Percentiles rank a stretch among this genome's conserved stretches.
Conservation (phyloP, 2,888 invertebrate species). For the Caenorhabditis auriculariae region DNA sequence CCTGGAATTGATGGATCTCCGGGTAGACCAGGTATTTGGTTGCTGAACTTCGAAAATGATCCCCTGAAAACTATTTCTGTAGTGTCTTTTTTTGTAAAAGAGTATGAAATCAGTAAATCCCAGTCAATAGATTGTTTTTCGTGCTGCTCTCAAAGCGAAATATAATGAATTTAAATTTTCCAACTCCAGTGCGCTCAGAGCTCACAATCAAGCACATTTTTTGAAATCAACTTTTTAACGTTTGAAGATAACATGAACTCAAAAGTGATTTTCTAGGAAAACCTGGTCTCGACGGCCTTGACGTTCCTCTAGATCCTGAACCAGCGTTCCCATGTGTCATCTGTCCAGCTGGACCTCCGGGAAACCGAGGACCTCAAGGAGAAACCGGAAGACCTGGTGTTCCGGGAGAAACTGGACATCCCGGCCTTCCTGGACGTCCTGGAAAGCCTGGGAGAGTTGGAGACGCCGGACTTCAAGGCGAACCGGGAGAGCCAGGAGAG, state of each 20-base stretch:
- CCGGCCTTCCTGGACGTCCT: conserved; percentile 55
- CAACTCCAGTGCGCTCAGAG: neutral
- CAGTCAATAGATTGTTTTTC: too few relatives aligned
- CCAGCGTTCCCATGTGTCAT: conserved; percentile 63
- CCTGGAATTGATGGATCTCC: conserved; percentile 45
- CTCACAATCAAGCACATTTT: neutral
- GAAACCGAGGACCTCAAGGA: conserved; percentile 59
- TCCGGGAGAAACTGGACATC: conserved; percentile 55
- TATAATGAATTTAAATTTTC: neutral
- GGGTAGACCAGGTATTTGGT: conserved; percentile 30
- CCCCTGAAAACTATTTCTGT: too few relatives aligned
- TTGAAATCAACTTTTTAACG: neutral
- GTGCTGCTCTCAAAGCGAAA: too few relatives aligned
- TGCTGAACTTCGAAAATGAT: too few relatives aligned
- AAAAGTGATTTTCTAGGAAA: conserved; percentile 43
- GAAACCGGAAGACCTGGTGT: conserved; percentile 57
- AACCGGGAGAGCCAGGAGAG: conserved; percentile 58
- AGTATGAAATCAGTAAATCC: too few relatives aligned
- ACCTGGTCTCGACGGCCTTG: conserved; percentile 62
- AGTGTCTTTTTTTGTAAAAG: too few relatives aligned
- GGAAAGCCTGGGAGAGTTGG: conserved; percentile 60
- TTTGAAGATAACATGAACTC: neutral
- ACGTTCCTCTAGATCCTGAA: conserved; percentile 62
- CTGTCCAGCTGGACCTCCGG: conserved; percentile 62
- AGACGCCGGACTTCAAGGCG: conserved; percentile 55